Conservation (phyloP, 92 coral and sea anemone genomes). For the Zoanthus gigantus region DNA sequence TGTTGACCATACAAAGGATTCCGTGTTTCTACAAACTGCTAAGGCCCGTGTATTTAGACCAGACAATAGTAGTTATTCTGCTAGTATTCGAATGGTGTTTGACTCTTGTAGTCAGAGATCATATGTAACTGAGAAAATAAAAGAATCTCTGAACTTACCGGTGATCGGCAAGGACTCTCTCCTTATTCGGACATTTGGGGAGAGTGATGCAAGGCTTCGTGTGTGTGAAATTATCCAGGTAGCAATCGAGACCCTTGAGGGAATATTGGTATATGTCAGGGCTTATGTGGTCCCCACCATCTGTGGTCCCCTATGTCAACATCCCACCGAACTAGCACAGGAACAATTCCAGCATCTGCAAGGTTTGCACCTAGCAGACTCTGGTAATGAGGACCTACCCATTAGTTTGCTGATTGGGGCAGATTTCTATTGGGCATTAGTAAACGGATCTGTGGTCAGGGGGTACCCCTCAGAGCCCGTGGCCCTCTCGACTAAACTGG, state of each 20-base stretch:
- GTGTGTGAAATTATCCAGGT: conserved; percentile 3
- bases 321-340: neutral
- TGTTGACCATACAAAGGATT: neutral
- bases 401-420: neutral
- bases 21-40: neutral
- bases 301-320: neutral
- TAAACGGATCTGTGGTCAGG: too few relatives aligned
- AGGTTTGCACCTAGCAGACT: neutral
- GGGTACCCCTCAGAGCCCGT: neutral
- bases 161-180: neutral
- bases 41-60: neutral
- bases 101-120: conserved; percentile 3
- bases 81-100: neutral
- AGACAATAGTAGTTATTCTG: neutral
- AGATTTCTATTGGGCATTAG: too few relatives aligned
- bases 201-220: neutral
- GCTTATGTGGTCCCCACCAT: conserved; percentile 2
- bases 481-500: neutral
- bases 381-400: neutral
- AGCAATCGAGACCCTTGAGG: neutral
- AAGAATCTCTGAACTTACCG: neutral
- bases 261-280: neutral
- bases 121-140: neutral
- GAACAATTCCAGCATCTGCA: neutral
- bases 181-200: neutral